Evolutionary conservation across 2,113 vertebrate genomes (phyloP).

Genomic region (Xiphophorus couchianus): DNA sequence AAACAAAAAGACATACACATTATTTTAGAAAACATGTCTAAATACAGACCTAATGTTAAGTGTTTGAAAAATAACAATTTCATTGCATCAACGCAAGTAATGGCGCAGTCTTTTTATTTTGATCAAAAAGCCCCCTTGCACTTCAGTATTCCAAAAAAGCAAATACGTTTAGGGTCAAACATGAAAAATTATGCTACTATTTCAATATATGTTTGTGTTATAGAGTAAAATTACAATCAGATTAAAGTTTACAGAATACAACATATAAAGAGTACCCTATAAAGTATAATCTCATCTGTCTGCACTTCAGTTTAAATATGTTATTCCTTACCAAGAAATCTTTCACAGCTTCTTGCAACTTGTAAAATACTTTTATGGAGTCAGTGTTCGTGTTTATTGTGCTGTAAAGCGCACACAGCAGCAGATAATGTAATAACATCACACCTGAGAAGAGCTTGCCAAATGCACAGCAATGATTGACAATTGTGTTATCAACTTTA

Average conservation of each 20-base stretch:
- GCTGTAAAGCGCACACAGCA: conserved; percentile 67
- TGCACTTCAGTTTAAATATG: not conserved
- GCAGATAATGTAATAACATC: conserved; percentile 68
- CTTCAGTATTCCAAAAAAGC: not conserved
- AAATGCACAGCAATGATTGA: conserved; percentile 76
- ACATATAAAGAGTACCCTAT: too few relatives aligned
- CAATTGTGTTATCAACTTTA: conserved; percentile 65
- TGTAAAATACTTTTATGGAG: conserved; percentile 54
- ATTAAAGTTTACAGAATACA: not conserved
- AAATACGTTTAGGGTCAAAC: not conserved
- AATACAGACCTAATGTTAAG: too few relatives aligned
- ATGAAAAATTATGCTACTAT: not conserved
- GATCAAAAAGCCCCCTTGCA: not conserved
- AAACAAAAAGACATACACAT: not conserved
- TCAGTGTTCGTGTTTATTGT: conserved; percentile 55
- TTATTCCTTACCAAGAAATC: not conserved
- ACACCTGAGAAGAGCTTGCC: conserved; percentile 51
- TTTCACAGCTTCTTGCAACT: conserved; percentile 38
- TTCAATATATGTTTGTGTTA: not conserved
- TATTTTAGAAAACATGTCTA: not conserved
- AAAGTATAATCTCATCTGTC: not conserved
- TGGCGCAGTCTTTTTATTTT: not conserved
- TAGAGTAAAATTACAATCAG: not conserved
- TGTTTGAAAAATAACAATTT: too few relatives aligned
- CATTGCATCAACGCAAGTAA: not conserved